A percentile compares a stretch with the other conserved stretches of the same genome.
phyloP scores from a whole-genome alignment of 2,888 invertebrate genomes.

The Encarsia formosa region DNA sequence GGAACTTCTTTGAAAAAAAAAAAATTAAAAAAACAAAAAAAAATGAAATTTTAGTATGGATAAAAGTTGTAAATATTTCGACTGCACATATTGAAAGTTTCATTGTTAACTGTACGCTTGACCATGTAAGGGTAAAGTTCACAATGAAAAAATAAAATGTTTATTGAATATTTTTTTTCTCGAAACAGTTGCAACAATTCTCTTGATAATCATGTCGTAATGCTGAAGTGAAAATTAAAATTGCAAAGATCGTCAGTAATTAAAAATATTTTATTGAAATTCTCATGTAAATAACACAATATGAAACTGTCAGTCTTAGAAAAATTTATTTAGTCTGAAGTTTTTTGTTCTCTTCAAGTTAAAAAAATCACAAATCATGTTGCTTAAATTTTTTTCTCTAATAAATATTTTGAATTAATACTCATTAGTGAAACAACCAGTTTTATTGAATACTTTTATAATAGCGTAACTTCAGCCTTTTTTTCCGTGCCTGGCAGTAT shows the following conservation, averaged over 20 bases:
- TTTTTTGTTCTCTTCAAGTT: constrained; percentile 7
- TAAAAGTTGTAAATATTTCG: constrained; percentile 27
- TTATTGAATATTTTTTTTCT: too few species aligned
- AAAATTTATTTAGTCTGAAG: constrained; percentile 12
- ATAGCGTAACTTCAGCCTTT: constrained; percentile 23
- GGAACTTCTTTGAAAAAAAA: constrained; percentile 25
- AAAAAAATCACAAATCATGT: too few species aligned
- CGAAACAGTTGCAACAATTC: too few species aligned
- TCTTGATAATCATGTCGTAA: too few species aligned
- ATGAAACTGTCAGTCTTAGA: constrained; percentile 21
- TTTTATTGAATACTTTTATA: constrained; percentile 16
- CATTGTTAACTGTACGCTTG: too few species aligned
- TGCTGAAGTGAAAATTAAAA: constrained; percentile 27
- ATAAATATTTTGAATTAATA: constrained; percentile 14
- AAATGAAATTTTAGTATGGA: constrained; percentile 12
- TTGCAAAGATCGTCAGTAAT: constrained; percentile 8
- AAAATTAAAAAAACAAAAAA: constrained; percentile 2
- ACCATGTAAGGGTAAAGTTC: neutral
- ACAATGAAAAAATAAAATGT: neutral
- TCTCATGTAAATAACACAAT: constrained; percentile 23
- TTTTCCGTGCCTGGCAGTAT: constrained; percentile 25
- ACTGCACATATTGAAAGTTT: constrained; percentile 12
- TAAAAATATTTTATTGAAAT: constrained; percentile 23
- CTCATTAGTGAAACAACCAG: constrained; percentile 20
- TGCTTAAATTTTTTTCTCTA: neutral